Base-by-base conservation (phyloP, 2,113 vertebrate species). In the Sporophila hypoxantha region DNA sequence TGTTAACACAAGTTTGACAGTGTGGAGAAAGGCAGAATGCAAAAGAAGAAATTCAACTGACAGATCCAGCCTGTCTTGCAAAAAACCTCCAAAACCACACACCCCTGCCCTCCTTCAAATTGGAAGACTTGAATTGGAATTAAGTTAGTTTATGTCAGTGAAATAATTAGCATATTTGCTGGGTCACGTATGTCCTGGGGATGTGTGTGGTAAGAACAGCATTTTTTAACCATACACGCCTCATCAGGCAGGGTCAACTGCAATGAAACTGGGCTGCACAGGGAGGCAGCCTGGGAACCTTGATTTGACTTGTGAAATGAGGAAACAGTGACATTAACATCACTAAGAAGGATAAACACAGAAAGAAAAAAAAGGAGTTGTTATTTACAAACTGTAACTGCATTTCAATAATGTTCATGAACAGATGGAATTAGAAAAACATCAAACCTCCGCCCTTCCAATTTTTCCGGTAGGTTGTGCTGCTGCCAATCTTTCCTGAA, bases 311-410 rank as follows among this genome's bases (percentile, higher is more conserved):
- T 78, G 34, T 57, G 69, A 94, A 93, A 74, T 1, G 6, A 84
- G 81, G 61, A 87, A 89, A 85, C 49, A 32, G 46, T 69, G 65
- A 74, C 55, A 56, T 69, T 59, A 78, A 75, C 73, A 80, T 44
- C 34, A 62, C 0, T 76, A 50, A 62, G 29, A 76, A 73, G 32
- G 66, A 82, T 77, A 85, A 89, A 91, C 50, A 77, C 21, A 71
- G 9, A 20, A 27, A 29, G 46, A 42, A 62, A 27, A 47, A 47
- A 4, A 27, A 49, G 14, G 3, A 82, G 22, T 50, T 74, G 32
- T 76, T 91, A 92, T 90, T 94, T 95, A 83, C 90, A 90, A 81
- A 87, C 57, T 75, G 44, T 74, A 91, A 59, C 37, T 88, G 69
- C 69, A 66, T 92, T 92, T 89, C 76, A 87, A 49, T 79, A 93